phyloP scores from a whole-genome alignment of 2,797 vertebrate species.

The Halcyon smyrnensis region DNA sequence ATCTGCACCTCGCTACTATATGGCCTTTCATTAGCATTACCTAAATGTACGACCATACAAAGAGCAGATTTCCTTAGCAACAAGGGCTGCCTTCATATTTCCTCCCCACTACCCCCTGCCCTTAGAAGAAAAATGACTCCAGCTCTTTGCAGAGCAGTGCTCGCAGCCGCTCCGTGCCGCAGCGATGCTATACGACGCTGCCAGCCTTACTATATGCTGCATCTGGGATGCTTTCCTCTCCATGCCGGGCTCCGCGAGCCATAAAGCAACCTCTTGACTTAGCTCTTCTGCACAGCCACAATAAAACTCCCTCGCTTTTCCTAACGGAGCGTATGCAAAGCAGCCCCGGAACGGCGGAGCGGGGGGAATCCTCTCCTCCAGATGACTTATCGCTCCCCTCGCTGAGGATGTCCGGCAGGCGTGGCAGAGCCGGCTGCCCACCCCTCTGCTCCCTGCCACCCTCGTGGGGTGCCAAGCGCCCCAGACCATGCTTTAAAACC shows the following conservation, averaged over 20 bases:
- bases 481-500: neutral
- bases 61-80: constrained; percentile 72
- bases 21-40: constrained; percentile 70
- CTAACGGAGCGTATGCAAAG: constrained; percentile 56
- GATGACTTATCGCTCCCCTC: constrained; percentile 45
- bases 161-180: neutral
- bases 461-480: neutral
- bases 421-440: fast-evolving
- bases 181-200: neutral
- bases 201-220: constrained; percentile 12
- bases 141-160: constrained; percentile 36
- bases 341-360: neutral
- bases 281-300: constrained; percentile 46
- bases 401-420: neutral
- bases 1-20: constrained; percentile 64
- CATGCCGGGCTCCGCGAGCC: neutral
- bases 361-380: constrained; percentile 32
- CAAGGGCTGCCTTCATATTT: constrained; percentile 65
- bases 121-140: constrained; percentile 68
- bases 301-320: constrained; percentile 53
- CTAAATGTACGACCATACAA: constrained; percentile 69
- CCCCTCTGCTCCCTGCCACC: neutral
- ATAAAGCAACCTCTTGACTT: constrained; percentile 71
- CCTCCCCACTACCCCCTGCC: constrained; percentile 71
- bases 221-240: constrained; percentile 50